These are phyloP conservation scores for Lytechinus pictus DNA, from an alignment of 35 echinoderm and acorn worm species.

Conservation along the genomic window DNA sequence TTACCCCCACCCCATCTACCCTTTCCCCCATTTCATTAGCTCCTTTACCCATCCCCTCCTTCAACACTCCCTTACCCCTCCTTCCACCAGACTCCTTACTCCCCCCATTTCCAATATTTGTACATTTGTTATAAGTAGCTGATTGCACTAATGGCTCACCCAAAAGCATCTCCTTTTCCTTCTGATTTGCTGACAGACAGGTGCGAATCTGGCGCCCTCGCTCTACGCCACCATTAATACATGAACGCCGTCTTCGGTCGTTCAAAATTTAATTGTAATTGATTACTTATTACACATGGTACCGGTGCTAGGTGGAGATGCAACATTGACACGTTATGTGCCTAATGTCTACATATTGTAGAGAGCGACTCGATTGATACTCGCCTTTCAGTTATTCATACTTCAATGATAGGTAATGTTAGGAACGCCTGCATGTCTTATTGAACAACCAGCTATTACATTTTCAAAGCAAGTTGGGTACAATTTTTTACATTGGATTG, in stretches of 20 bases:
- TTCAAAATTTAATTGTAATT: slow-evolving; percentile 21
- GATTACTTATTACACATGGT: slow-evolving; percentile 12
- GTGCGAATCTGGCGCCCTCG: background rate
- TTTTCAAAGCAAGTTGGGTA: no score
- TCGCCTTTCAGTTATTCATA: background rate
- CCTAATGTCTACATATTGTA: background rate
- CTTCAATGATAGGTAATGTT: background rate
- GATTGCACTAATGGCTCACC: background rate
- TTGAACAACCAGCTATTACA: no score
- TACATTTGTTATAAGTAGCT: background rate
- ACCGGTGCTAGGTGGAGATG: background rate
- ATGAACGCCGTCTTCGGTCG: background rate
- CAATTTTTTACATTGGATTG: no score
- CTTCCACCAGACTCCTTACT: background rate
- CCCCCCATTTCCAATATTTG: background rate
- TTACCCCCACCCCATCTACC: background rate
- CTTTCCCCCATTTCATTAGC: background rate
- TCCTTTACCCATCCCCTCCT: background rate
- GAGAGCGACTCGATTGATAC: background rate
- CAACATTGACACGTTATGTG: background rate
- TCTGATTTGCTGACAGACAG: background rate
- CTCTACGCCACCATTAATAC: slow-evolving; percentile 1
- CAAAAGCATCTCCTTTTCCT: background rate
- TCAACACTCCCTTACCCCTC: background rate
- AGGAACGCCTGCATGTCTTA: background rate